Evolutionary conservation across 2,888 invertebrate species (phyloP), one percentile per base, ranked within the genome.

Genomic region (Acheta domesticus): DNA sequence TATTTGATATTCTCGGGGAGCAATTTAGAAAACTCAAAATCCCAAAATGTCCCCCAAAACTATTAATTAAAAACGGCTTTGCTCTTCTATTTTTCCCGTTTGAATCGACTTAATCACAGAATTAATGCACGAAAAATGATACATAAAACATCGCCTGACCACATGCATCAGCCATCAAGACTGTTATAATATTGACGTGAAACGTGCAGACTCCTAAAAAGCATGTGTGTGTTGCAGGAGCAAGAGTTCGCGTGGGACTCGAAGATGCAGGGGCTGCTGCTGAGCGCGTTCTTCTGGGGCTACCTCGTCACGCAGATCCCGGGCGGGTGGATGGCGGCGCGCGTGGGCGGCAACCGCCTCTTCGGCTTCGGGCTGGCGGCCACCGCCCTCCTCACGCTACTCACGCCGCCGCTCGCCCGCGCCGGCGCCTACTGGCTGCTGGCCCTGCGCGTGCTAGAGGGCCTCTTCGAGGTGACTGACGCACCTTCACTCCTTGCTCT

Each of bases 241-340:
- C 91, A 90, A 83, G 94, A 95, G 84, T 95, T 95, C 84, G 91
- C 93, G 82, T 96, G 96, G 96, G 92, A 92, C 84, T 90, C 93
- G 0, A 91, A 91, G 85, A 90, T 92, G 74, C 93, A 93, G 86
- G 96, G 96, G 0, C 87, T 93, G 78, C 91, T 96, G 49, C 87
- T 96, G 78, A 94, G 95, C 84, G 94, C 95, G 0, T 96, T 96
- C 87, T 96, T 96, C 89, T 96, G 95, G 85, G 96, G 96, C 0
- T 96, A 96, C 87, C 91, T 96, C 80, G 86, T 93, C 80, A 96
- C 96, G 0, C 96, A 87, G 82, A 88, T 96, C 74, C 89, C 93
- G 0, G 96, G 96, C 0, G 96, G 96, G 77, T 94, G 93, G 90
- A 87, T 97, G 77, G 94, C 95, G 4, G 91, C 93, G 83, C 91